These are phyloP conservation scores for Lucilia cuprina DNA, from an alignment of 1,140 invertebrate species.

Conservation along the genomic window DNA sequence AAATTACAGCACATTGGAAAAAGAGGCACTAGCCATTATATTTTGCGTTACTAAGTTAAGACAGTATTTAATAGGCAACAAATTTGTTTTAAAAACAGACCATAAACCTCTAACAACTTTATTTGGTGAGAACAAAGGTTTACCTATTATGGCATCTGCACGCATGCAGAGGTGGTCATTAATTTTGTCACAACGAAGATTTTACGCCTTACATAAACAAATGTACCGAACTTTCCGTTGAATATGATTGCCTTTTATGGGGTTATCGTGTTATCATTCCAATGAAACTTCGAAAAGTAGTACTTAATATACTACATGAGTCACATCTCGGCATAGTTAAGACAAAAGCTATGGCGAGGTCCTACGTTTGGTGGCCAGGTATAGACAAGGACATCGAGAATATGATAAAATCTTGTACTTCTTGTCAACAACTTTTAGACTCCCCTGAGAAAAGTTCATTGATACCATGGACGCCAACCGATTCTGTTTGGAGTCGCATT, in stretches of 20 bases:
- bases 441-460: conserved; percentile 14
- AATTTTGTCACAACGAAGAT: conserved; percentile 42
- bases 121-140: conserved; percentile 56
- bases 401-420: neutral
- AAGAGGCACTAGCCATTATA: conserved; percentile 56
- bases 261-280: conserved; percentile 3
- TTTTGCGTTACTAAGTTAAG: conserved; percentile 50
- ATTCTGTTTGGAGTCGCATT: neutral
- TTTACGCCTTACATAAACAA: conserved; percentile 39
- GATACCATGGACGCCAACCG: conserved; percentile 6
- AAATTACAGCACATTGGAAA: conserved; percentile 46
- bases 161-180: conserved; percentile 58
- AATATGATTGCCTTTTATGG: conserved; percentile 41
- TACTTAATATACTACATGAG: neutral
- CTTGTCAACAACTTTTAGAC: too few relatives aligned
- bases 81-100: conserved; percentile 64
- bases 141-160: conserved; percentile 48
- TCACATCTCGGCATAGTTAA: conserved; percentile 5
- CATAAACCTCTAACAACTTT: conserved; percentile 64
- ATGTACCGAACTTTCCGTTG: conserved; percentile 42
- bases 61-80: conserved; percentile 36
- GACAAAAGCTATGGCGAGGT: conserved; percentile 2
- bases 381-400: conserved; percentile 14
- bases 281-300: neutral
- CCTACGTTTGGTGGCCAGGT: conserved; percentile 5